phyloP scores from a whole-genome alignment of 2,113 vertebrate genomes.

The Fulmarus glacialis region DNA sequence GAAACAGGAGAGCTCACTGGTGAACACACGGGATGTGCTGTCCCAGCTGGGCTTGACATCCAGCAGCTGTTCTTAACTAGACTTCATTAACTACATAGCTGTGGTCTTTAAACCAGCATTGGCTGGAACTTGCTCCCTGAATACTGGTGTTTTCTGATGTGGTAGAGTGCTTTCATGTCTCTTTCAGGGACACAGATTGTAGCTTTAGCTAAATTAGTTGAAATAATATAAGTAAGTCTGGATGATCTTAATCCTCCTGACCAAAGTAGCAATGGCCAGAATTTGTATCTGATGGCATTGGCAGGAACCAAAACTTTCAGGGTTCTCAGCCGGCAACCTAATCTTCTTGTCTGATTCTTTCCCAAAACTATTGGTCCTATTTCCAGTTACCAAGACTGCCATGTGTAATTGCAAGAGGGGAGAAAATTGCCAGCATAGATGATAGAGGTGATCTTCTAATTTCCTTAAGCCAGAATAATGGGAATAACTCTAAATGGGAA shows the following conservation, averaged over 20 bases:
- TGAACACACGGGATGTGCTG: background rate
- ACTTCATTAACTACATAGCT: background rate
- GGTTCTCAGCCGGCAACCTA: accelerated
- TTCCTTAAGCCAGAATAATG: background rate
- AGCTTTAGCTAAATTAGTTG: background rate
- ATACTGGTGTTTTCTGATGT: background rate
- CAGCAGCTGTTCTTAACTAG: background rate
- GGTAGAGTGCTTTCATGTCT: background rate
- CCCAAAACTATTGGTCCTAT: background rate
- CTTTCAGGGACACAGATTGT: background rate
- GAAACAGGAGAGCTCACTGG: background rate
- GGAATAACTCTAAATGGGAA: background rate
- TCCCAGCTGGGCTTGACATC: background rate
- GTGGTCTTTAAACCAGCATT: background rate
- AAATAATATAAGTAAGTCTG: background rate
- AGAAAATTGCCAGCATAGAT: background rate
- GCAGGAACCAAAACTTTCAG: background rate
- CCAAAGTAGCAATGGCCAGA: background rate
- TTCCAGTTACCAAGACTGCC: background rate
- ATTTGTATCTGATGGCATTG: background rate
- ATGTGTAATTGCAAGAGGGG: background rate
- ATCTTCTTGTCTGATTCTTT: background rate
- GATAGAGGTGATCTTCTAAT: background rate
- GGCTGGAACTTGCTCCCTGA: background rate
- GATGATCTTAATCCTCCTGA: background rate